Conservation (phyloP, 2,888 invertebrate species). For the Mechanitis messenoides region DNA sequence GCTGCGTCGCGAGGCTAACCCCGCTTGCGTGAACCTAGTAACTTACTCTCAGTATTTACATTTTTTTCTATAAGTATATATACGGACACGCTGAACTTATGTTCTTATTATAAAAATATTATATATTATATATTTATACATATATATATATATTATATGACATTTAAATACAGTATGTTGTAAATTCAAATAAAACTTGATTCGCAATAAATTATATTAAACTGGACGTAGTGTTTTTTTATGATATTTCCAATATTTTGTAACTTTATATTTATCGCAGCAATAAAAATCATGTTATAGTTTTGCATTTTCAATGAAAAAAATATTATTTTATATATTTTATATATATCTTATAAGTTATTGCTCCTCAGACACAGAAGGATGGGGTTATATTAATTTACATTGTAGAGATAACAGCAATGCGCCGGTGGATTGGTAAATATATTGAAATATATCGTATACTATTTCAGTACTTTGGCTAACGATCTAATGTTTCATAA, state of each 20-base stretch:
- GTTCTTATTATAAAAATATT: too few species aligned
- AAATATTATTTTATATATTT: background rate
- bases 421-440: conserved; percentile 53
- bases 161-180: too few species aligned
- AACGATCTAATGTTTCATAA: too few species aligned
- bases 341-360: conserved; percentile 2
- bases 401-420: conserved; percentile 49
- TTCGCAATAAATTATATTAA: background rate
- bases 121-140: too few species aligned
- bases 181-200: too few species aligned
- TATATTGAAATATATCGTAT: background rate
- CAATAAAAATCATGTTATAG: background rate
- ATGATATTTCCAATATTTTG: background rate
- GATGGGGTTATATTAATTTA: conserved; percentile 42
- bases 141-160: too few species aligned
- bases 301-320: background rate
- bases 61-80: too few species aligned
- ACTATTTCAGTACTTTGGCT: too few species aligned
- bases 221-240: background rate
- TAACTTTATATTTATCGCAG: conserved; percentile 16
- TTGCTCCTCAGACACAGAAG: conserved; percentile 19
- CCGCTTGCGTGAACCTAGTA: too few species aligned
- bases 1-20: too few species aligned
- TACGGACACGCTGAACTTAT: too few species aligned
- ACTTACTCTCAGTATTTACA: too few species aligned